Evolutionary conservation across 2,888 invertebrate species (phyloP).

Genomic region (Leucania comma): DNA sequence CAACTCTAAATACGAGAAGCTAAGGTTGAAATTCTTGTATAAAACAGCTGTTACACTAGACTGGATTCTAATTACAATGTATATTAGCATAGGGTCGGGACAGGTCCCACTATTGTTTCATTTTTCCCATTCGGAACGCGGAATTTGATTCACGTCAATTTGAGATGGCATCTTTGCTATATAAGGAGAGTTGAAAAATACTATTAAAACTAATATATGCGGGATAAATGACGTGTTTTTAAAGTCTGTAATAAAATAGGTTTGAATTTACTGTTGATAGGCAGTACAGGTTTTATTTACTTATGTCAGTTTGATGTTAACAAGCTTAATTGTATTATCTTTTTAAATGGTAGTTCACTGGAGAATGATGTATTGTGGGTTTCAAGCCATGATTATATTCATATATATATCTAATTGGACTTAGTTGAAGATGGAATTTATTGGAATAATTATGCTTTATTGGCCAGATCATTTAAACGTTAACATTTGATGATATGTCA

Average conservation of each 20-base stretch:
- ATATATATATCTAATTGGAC: background rate
- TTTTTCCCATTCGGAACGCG: conserved; percentile 63
- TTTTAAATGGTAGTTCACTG: conserved; percentile 12
- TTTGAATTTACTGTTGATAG: conserved; percentile 21
- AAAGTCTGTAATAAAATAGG: conserved; percentile 40
- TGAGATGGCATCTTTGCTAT: conserved; percentile 58
- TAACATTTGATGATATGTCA: too few relatives aligned
- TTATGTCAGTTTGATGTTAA: conserved; percentile 12
- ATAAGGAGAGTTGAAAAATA: conserved; percentile 29
- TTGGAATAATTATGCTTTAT: background rate
- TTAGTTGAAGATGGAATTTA: conserved; percentile 4
- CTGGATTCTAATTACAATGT: conserved; percentile 59
- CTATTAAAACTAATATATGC: conserved; percentile 55
- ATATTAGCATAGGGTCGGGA: conserved; percentile 63
- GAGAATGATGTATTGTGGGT: background rate
- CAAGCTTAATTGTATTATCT: conserved; percentile 16
- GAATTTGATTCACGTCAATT: conserved; percentile 62
- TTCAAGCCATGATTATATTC: background rate
- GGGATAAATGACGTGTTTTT: conserved; percentile 50
- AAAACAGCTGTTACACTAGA: conserved; percentile 46
- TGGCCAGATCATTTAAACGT: too few relatives aligned
- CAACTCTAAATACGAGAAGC: background rate
- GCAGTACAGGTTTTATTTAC: conserved; percentile 19
- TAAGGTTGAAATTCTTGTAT: conserved; percentile 40
- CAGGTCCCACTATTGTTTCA: conserved; percentile 66